phyloP scores from a whole-genome alignment of 1,140 invertebrate genomes.

The Bombus haemorrhoidalis region DNA sequence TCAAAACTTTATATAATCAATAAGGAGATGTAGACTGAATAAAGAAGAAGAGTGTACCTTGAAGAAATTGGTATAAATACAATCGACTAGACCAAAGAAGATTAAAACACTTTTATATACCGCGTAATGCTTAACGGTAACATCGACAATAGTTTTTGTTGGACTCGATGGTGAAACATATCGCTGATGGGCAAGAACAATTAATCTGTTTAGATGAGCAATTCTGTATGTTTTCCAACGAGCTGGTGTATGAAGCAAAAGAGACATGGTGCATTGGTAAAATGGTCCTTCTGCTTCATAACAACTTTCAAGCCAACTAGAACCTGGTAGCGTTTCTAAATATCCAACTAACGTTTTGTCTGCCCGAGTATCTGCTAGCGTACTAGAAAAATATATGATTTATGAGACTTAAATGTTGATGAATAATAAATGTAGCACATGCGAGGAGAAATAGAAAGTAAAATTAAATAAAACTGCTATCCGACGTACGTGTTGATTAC shows the following conservation, averaged over 20 bases:
- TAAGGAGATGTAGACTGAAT: background rate
- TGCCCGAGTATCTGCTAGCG: conserved; percentile 88
- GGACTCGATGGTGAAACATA: conserved; percentile 83
- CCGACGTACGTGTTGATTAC: conserved; percentile 94
- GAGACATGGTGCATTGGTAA: conserved; percentile 91
- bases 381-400: conserved; percentile 82
- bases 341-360: conserved; percentile 88
- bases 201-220: conserved; percentile 89
- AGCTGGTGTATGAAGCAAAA: conserved; percentile 89
- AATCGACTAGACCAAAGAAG: conserved; percentile 92
- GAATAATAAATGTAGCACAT: background rate
- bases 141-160: conserved; percentile 83
- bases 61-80: conserved; percentile 89
- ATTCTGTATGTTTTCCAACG: conserved; percentile 88
- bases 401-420: background rate
- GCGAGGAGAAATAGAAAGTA: background rate
- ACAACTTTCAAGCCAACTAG: conserved; percentile 89
- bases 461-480: background rate
- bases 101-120: conserved; percentile 94
- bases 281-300: conserved; percentile 95
- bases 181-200: conserved; percentile 91
- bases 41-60: conserved; percentile 83
- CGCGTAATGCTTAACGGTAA: conserved; percentile 87
- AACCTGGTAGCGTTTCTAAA: conserved; percentile 84
- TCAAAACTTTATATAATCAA: background rate